Conservation (phyloP, 2,797 vertebrate genomes). For the Cuculus canorus region DNA sequence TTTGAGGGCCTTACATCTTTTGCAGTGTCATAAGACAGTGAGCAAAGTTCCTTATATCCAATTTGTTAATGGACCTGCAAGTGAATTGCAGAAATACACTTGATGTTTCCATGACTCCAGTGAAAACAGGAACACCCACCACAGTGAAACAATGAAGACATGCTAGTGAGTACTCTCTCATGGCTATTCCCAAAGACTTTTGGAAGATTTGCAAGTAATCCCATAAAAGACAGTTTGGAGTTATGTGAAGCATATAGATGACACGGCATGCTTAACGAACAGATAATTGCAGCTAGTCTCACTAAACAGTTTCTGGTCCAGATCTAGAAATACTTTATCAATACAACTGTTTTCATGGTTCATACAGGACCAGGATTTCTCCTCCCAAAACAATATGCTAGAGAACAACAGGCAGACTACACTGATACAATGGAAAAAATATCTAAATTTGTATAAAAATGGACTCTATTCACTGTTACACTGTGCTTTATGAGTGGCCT, state of each 20-base stretch:
- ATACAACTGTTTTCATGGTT: background rate
- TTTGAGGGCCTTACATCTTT: background rate
- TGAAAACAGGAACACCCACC: background rate
- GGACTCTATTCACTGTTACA: background rate
- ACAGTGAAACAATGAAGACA: background rate
- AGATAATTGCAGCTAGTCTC: background rate
- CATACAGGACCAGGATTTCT: background rate
- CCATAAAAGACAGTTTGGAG: background rate
- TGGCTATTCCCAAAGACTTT: background rate
- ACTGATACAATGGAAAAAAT: background rate
- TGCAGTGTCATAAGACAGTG: background rate
- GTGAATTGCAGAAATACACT: background rate
- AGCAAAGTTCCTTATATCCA: background rate
- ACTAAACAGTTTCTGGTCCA: background rate
- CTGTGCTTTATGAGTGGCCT: background rate
- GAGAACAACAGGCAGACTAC: background rate
- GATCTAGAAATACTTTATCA: background rate
- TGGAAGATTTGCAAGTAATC: background rate
- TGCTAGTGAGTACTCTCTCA: background rate
- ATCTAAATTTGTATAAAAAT: background rate
- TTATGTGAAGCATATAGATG: background rate
- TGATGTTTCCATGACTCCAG: background rate
- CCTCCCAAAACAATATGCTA: background rate
- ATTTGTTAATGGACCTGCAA: background rate
- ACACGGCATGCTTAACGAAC: background rate